A percentile compares a stretch with the other conserved stretches of the same genome.
Evolutionary conservation across 2,888 invertebrate genomes (phyloP).

Genomic region (Anticlea derivata): DNA sequence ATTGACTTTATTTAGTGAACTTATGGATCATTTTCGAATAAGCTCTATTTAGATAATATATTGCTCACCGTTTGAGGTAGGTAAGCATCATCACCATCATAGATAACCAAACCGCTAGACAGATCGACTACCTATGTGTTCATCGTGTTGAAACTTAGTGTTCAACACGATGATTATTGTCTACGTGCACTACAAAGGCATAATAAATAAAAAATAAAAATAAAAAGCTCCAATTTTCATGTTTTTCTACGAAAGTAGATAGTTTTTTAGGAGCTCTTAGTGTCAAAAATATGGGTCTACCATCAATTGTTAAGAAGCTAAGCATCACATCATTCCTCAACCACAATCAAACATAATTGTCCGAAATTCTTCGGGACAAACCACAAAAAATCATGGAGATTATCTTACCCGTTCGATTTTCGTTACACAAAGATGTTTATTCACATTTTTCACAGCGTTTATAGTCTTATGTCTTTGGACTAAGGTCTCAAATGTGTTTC

Average conservation of each 20-base stretch:
- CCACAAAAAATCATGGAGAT: slow-evolving; percentile 69
- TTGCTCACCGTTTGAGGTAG: too few species aligned
- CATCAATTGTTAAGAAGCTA: slow-evolving; percentile 28
- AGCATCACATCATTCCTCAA: slow-evolving; percentile 41
- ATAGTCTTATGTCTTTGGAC: slow-evolving; percentile 31
- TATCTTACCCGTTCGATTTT: slow-evolving; percentile 62
- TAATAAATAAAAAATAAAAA: too few species aligned
- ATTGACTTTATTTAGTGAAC: too few species aligned
- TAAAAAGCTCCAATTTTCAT: background rate
- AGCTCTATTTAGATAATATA: too few species aligned
- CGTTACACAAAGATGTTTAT: slow-evolving; percentile 35
- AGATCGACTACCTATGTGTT: too few species aligned
- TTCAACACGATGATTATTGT: too few species aligned
- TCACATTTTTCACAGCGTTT: slow-evolving; percentile 18
- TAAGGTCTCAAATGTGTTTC: slow-evolving; percentile 23
- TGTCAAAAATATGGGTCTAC: background rate
- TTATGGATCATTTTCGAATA: too few species aligned
- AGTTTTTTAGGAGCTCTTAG: too few species aligned
- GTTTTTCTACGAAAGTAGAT: background rate
- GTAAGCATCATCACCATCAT: too few species aligned
- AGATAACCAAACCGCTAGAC: too few species aligned
- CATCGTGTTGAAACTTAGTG: too few species aligned
- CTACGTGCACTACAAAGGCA: too few species aligned
- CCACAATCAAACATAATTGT: slow-evolving; percentile 68
- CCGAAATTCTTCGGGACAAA: slow-evolving; percentile 57